Conservation (phyloP, 1,140 invertebrate genomes). For the Camponotus vicinus region DNA sequence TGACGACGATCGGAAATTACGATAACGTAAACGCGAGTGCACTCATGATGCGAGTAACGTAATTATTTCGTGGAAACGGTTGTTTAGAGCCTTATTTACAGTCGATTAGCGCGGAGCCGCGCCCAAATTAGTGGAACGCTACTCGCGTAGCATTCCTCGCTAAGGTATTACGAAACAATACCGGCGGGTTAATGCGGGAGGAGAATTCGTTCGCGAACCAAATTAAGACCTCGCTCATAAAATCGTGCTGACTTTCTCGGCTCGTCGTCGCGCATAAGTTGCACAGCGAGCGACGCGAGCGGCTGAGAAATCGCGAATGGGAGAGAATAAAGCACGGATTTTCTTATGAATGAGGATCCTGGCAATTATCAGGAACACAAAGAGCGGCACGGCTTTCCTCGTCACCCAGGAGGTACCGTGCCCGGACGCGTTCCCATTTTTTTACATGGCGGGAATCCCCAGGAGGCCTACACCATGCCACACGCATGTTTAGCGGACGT, state of each 20-base stretch:
- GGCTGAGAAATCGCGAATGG: not conserved
- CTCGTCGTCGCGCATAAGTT: not conserved
- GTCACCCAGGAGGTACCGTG: conserved; percentile 86
- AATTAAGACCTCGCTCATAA: conserved; percentile 2
- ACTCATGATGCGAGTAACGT: not conserved
- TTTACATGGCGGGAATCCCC: conserved; percentile 87
- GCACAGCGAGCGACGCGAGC: not conserved
- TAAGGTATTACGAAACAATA: conserved; percentile 33
- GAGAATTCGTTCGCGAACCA: not conserved
- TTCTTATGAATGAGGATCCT: conserved; percentile 21
- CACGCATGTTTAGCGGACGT: conserved; percentile 70
- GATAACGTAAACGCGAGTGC: conserved; percentile 33
- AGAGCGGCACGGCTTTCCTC: conserved; percentile 83
- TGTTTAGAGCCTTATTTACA: conserved; percentile 46
- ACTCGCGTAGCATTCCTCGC: not conserved
- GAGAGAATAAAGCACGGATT: conserved; percentile 27
- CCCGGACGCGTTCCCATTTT: conserved; percentile 86
- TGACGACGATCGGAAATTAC: conserved; percentile 41
- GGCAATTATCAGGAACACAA: conserved; percentile 39
- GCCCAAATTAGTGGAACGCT: conserved; percentile 41
- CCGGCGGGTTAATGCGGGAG: not conserved
- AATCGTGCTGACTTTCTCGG: conserved; percentile 24
- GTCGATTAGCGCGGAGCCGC: conserved; percentile 51
- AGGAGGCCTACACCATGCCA: conserved; percentile 87
- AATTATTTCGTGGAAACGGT: conserved; percentile 51